Conservation (phyloP, 2,888 invertebrate species). For the Chrysopilus asiliformis region DNA sequence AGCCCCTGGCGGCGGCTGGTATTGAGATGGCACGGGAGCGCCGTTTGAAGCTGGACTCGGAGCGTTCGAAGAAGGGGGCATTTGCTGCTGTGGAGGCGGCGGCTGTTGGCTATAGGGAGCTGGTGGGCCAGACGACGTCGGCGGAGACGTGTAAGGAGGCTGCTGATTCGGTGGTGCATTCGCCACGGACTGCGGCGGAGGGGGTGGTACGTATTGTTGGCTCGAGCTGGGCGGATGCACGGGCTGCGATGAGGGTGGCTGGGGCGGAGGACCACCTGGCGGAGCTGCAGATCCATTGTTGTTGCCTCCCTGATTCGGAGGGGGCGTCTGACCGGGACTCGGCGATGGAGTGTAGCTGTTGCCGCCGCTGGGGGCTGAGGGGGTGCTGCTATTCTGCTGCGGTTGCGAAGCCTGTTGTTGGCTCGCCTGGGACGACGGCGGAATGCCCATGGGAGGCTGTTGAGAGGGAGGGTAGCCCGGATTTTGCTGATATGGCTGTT, state of each 20-base stretch:
- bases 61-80: constrained; percentile 28
- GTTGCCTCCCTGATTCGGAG: constrained; percentile 17
- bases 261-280: constrained; percentile 5
- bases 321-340: constrained; percentile 36
- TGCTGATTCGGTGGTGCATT: constrained; percentile 23
- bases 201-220: constrained; percentile 24
- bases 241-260: constrained; percentile 21
- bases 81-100: constrained; percentile 26
- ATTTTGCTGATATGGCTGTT: constrained; percentile 36
- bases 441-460: constrained; percentile 25
- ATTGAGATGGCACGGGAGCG: constrained; percentile 33
- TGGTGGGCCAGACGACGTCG: constrained; percentile 23
- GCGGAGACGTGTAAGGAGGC: constrained; percentile 30
- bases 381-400: constrained; percentile 15
- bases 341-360: constrained; percentile 38
- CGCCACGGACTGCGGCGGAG: constrained; percentile 20
- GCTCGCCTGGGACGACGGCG: constrained; percentile 17
- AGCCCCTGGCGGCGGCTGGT: constrained; percentile 29
- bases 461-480: constrained; percentile 28
- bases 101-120: constrained; percentile 27
- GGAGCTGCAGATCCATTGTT: constrained; percentile 10
- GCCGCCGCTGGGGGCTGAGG: constrained; percentile 23
- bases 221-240: constrained; percentile 19
- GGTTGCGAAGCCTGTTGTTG: constrained; percentile 20
- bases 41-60: constrained; percentile 28